Base-by-base conservation (phyloP, 2,113 vertebrate genomes). In the Lycaon pictus region DNA sequence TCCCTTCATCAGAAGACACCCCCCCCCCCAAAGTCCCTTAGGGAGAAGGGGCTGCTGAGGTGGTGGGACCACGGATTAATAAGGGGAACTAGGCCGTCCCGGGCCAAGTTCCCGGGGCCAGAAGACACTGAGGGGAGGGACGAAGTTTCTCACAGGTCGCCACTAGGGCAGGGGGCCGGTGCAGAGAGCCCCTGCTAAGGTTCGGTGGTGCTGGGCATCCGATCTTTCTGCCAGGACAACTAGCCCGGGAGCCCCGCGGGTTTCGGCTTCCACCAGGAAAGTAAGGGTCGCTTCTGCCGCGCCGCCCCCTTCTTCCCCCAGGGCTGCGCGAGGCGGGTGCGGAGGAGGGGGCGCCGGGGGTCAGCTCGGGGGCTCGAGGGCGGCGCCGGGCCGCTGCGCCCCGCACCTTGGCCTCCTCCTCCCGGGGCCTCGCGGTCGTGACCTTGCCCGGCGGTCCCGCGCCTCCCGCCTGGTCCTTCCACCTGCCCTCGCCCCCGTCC, bases 301-400 rank as follows among this genome's bases (percentile, higher is more conserved):
- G 2, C 43, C 12, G 27, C 17, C n/a, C 58, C n/a, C 62, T 74
- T 88, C 97, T 95, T 83, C 85, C 69, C 89, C 87, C 48, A 35
- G 79, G 83, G 90, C 72, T 58, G 88, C 23, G n/a, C 65, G 77
- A 5, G 79, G 58, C 23, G 17, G 27, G 55, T 1, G 72, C 55
- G 2, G 22, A 67, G 53, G 81, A 10, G 11, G 32, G 63, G 48
- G 83, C 19, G 6, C 13, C 29, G 5, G 0, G 67, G 92, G 95
- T 97, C 96, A 96, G 58, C 69, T 83, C 63, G 22, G 0, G 71
- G 83, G 79, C 83, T 96, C 79, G 94, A 95, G 96, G 95, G 93
- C 83, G 69, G 96, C 43, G 62, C 90, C 93, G 37, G 56, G 90
- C 55, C 35, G 11, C 76, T 4, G 92, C 56, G 60, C 82, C 32